Conservation (phyloP, 2,888 invertebrate genomes). For the Epistrophella euchroma region DNA sequence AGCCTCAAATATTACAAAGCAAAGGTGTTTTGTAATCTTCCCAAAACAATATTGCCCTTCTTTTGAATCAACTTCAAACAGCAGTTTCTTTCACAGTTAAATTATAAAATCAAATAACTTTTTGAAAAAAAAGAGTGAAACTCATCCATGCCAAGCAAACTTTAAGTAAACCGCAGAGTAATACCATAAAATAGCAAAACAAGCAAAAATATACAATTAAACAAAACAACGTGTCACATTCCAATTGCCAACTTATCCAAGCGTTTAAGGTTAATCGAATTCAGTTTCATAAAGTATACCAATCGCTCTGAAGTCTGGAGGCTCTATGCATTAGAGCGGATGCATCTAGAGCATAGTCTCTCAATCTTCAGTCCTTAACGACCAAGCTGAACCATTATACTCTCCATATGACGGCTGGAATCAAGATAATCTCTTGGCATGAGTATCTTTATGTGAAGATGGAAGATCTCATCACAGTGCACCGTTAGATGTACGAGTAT, state of each 20-base stretch:
- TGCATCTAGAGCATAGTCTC: constrained; percentile 28
- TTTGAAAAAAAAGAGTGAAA: constrained; percentile 14
- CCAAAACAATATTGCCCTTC: not conserved
- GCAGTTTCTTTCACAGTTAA: not conserved
- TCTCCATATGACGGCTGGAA: constrained; percentile 25
- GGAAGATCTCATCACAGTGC: constrained; percentile 39
- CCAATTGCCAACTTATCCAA: constrained; percentile 72
- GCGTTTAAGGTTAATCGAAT: constrained; percentile 75
- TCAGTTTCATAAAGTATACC: constrained; percentile 71
- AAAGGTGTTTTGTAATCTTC: not conserved
- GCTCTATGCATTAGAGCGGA: not conserved
- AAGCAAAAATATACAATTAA: constrained; percentile 28
- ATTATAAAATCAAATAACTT: not conserved
- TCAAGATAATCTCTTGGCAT: constrained; percentile 47
- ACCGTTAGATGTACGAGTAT: constrained; percentile 58
- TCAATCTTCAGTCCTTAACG: not conserved
- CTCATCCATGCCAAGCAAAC: constrained; percentile 25
- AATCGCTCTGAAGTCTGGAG: constrained; percentile 15
- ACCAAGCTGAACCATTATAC: constrained; percentile 24
- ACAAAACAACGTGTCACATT: constrained; percentile 65
- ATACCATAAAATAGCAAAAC: not conserved
- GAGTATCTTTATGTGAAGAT: constrained; percentile 39
- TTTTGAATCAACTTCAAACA: no score
- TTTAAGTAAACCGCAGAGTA: not conserved
- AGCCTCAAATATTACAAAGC: not conserved